Conservation (phyloP, 2,888 invertebrate species). For the Mimas tiliae region DNA sequence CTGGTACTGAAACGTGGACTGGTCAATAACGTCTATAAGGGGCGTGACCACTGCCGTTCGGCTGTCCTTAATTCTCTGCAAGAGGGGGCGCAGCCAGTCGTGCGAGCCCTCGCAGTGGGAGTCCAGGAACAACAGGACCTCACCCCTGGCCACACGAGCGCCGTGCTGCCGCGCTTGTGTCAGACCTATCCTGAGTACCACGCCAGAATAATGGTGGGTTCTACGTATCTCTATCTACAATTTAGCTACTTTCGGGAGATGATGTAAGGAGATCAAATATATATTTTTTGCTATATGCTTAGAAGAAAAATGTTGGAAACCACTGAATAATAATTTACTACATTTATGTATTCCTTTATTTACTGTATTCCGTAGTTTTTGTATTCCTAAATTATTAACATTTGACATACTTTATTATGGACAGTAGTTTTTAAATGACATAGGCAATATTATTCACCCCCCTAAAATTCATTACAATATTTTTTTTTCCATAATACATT, state of each 20-base stretch:
- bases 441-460: no score
- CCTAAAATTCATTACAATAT: no score
- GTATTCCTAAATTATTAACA: no score
- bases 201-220: background rate
- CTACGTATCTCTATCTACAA: background rate
- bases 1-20: slow-evolving; percentile 83
- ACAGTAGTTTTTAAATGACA: no score
- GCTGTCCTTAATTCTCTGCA: slow-evolving; percentile 90
- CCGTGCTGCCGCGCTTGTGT: slow-evolving; percentile 92
- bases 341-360: no score
- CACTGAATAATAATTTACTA: background rate
- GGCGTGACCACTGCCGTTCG: slow-evolving; percentile 93
- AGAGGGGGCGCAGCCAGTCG: slow-evolving; percentile 94
- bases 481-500: no score
- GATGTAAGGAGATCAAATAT: background rate
- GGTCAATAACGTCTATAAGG: slow-evolving; percentile 95
- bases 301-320: background rate
- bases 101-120: slow-evolving; percentile 93
- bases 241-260: background rate
- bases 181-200: slow-evolving; percentile 87
- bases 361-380: no score
- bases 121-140: slow-evolving; percentile 93
- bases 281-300: background rate
- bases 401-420: no score
- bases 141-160: slow-evolving; percentile 89